A percentile compares a stretch with the other conserved stretches of the same genome.
Conservation (phyloP, 1,140 invertebrate species). For the Varroa destructor region DNA sequence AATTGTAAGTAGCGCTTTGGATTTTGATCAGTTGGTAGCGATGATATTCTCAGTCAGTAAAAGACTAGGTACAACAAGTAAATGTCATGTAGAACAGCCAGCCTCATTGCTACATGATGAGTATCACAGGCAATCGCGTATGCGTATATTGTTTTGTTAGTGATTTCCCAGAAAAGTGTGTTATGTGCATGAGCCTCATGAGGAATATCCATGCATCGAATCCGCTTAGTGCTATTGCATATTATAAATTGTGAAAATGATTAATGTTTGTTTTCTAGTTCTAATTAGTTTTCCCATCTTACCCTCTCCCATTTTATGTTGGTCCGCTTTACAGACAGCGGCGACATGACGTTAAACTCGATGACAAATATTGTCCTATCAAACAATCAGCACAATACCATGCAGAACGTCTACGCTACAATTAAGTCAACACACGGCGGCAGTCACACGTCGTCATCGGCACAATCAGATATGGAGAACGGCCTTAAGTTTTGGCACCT, state of each 20-base stretch:
- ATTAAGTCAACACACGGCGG: slow-evolving; percentile 23
- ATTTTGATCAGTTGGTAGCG: slow-evolving; percentile 28
- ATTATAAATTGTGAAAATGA: too few species aligned
- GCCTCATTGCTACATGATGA: neutral
- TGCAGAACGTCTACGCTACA: slow-evolving; percentile 23
- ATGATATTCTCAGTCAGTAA: slow-evolving; percentile 1
- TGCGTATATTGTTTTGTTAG: too few species aligned
- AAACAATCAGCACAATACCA: slow-evolving; percentile 37
- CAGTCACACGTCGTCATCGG: slow-evolving; percentile 19
- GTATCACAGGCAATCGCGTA: too few species aligned
- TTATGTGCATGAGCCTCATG: too few species aligned
- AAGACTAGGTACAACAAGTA: neutral
- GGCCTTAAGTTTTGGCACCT: slow-evolving; percentile 27
- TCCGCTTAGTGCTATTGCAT: too few species aligned
- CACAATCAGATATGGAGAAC: slow-evolving; percentile 28
- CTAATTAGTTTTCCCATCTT: too few species aligned
- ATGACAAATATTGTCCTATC: slow-evolving; percentile 54
- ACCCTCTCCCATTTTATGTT: too few species aligned
- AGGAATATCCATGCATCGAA: too few species aligned
- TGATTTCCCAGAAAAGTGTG: too few species aligned
- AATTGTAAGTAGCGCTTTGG: slow-evolving; percentile 33
- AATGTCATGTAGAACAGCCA: too few species aligned
- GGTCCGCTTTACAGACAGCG: slow-evolving; percentile 2
- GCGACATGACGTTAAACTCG: slow-evolving; percentile 45
- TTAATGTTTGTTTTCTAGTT: too few species aligned